Evolutionary conservation across 1,140 invertebrate genomes (phyloP), one percentile per base, ranked within the genome.

Genomic region (Tribolium castaneum): DNA sequence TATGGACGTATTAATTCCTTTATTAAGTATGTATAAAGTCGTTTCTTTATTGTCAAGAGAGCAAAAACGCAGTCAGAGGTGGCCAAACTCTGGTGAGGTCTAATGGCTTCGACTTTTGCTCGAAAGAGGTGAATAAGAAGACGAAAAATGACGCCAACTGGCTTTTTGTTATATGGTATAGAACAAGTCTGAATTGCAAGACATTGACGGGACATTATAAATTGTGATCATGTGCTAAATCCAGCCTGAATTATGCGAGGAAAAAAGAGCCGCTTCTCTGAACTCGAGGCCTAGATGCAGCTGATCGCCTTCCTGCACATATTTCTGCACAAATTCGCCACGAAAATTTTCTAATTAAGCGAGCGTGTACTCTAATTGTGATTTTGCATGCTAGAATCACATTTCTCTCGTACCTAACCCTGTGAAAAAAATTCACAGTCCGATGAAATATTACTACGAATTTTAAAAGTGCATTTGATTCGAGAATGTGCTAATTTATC

Each of bases 1-100:
- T 77, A 77, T 77, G 77, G 71, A 22, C 72, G 66, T 73, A 78
- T 78, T 78, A 78, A 78, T 78, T 73, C 72, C 59, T 70, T 66
- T 56, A 78, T 78, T 59, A 73, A 16, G 14, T 50, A 52, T 78
- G 70, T 35, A 66, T 10, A 66, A 30, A 14, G 9, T 66, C 30
- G 59, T 66, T 66, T 35, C 30, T 66, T 66, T 35, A 30, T 35
- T 22, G n/a, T 6, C 54, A 59, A 22, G 10, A 25, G 6, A 59
- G 54, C 14, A 22, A 25, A 25, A 34, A n/a, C n/a, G 6, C 59
- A 66, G 39, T 35, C 3, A 35, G 12, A 66, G 10, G 59, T 66
- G 59, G 59, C 6, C 59, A 59, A 22, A 25, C n/a, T 22, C 12
- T 35, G 59, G 59, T 14, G 6, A 66, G 25, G 30, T 3, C 25